Percentiles rank a stretch among this genome's conserved stretches.
These are phyloP conservation scores for Diacarnus erythraeanus DNA, from an alignment of 37 sponge, comb jelly and placozoan species.

Conservation along the genomic window DNA sequence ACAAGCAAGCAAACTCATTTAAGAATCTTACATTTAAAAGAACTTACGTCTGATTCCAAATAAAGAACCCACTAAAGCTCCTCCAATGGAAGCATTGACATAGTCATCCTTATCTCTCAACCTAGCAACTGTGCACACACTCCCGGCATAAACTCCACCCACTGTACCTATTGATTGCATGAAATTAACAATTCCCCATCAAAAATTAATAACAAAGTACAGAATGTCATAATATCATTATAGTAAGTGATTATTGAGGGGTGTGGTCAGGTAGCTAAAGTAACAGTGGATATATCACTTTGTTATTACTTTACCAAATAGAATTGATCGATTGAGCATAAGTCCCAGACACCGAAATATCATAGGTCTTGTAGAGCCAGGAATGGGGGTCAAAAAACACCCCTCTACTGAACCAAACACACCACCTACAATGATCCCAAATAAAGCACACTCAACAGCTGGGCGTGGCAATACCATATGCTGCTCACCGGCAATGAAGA, in stretches of 20 bases:
- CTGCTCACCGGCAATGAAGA: constrained; percentile 41
- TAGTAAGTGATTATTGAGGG: too few species aligned
- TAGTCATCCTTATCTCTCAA: constrained; percentile 70
- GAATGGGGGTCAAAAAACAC: constrained; percentile 57
- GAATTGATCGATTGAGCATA: constrained; percentile 35
- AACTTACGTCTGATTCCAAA: constrained; percentile 58
- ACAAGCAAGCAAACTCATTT: too few species aligned
- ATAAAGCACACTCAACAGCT: constrained; percentile 17
- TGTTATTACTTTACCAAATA: constrained; percentile 43
- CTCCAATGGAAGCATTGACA: constrained; percentile 65
- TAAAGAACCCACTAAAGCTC: constrained; percentile 43
- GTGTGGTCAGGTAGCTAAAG: too few species aligned
- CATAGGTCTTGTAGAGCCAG: constrained; percentile 61
- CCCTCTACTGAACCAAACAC: constrained; percentile 52
- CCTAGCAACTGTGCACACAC: constrained; percentile 46
- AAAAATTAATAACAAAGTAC: too few species aligned
- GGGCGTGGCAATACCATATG: background rate
- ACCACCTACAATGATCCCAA: constrained; percentile 38
- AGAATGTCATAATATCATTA: too few species aligned
- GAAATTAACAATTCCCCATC: too few species aligned
- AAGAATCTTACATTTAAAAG: background rate
- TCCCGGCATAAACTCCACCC: constrained; percentile 51
- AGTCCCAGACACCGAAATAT: constrained; percentile 32
- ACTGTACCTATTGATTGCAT: constrained; percentile 24
- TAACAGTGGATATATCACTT: too few species aligned